Evolutionary conservation across 2,888 invertebrate genomes (phyloP), one percentile per base, ranked within the genome.

Genomic region (Caenorhabditis parvicauda): DNA sequence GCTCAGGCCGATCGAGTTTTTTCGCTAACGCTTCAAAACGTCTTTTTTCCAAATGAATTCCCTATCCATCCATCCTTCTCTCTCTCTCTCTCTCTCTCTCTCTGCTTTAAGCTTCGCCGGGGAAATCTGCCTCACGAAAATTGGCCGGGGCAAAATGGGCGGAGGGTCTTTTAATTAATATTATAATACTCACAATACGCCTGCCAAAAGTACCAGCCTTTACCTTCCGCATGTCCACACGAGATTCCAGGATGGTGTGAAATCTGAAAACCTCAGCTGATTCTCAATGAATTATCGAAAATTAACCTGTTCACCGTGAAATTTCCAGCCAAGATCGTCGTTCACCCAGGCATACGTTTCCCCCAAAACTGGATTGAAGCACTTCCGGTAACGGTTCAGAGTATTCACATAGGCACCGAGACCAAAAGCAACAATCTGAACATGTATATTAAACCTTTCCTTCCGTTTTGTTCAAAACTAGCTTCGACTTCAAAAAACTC

Each of bases 331-430:
- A 54, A 92, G 86, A 83, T 98, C 96, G n/a, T 42, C 27, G 14
- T 54, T 49, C 57, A 90, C 88, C 82, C 91, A 95, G 82, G 95
- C 93, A 81, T 89, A 95, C 0, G 95, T 95, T 84, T 95, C 94
- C 0, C 94, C 93, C 14, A 94, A 86, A 2, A 95, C 85, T 0
- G 94, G 94, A 84, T 95, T 95, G 84, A 95, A 95, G 0, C 94
- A 94, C 84, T 95, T 95, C 27, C 92, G 92, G 37, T 92, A 85
- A 22, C 94, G 87, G 79, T 92, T 91, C 90, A 90, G 91, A 84
- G 93, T 94, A 0, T 90, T 91, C 2, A 92, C 90, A 68, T 92
- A 84, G 2, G 91, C 90, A 76, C 92, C 92, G n/a, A 94, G 91
- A 49, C 92, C 92, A 83, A 94, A 95, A 1, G 91, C 92, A 85